Conservation (phyloP, 2,797 vertebrate genomes). For the Lepus oiostolus region DNA sequence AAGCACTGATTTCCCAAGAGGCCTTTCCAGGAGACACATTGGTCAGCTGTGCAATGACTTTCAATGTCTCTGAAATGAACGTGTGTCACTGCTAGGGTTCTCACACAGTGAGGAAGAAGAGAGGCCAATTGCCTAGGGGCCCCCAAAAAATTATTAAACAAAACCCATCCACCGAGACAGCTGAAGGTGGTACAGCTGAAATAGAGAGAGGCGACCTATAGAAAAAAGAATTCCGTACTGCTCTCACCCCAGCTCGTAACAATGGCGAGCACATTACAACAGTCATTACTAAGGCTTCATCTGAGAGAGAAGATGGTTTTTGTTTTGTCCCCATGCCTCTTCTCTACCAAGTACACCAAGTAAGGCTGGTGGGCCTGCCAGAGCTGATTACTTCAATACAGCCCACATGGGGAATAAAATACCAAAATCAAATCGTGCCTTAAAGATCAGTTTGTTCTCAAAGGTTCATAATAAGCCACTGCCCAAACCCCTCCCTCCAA, state of each 20-base stretch:
- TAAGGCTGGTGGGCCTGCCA: not conserved
- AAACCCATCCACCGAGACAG: not conserved
- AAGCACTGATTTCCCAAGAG: constrained; percentile 61
- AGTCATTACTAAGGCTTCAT: not conserved
- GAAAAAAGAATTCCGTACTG: not conserved
- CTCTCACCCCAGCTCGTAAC: not conserved
- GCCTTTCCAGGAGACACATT: not conserved
- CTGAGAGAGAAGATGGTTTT: not conserved
- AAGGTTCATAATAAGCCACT: not conserved
- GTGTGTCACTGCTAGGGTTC: not conserved
- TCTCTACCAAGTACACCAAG: not conserved
- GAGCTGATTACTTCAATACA: not conserved
- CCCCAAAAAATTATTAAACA: constrained; percentile 43
- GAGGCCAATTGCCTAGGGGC: not conserved
- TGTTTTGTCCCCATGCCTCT: not conserved
- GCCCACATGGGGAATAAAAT: not conserved
- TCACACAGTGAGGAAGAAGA: not conserved
- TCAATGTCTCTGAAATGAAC: constrained; percentile 57
- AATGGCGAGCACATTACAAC: not conserved
- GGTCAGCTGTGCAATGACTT: constrained; percentile 6
- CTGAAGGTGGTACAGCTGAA: not conserved
- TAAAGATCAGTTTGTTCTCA: not conserved
- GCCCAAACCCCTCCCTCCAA: not conserved
- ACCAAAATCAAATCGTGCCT: too few relatives aligned
- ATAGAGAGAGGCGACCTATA: not conserved